Evolutionary conservation across 92 coral and sea anemone genomes (phyloP).

Genomic region (Scolanthus callimorphus): DNA sequence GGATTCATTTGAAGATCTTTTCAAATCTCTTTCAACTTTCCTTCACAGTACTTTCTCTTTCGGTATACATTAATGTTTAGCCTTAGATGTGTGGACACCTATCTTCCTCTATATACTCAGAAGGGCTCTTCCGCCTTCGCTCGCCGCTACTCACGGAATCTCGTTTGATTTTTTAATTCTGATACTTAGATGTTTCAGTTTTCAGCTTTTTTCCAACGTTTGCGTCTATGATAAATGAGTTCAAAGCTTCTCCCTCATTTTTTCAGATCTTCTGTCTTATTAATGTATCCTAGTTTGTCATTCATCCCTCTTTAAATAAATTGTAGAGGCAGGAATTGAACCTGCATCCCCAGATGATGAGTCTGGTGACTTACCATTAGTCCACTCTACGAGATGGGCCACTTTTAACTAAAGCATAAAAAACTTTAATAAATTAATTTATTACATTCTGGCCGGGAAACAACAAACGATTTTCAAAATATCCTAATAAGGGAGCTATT

Average conservation of each 20-base stretch:
- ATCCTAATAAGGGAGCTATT: constrained; percentile 65
- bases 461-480: constrained; percentile 55
- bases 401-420: constrained; percentile 27
- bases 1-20: constrained; percentile 71
- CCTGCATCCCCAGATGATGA: constrained; percentile 90
- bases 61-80: constrained; percentile 76
- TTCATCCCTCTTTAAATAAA: constrained; percentile 51
- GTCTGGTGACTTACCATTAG: constrained; percentile 80
- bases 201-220: constrained; percentile 58
- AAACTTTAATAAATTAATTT: constrained; percentile 16
- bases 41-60: constrained; percentile 82
- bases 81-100: constrained; percentile 78
- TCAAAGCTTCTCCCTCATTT: constrained; percentile 65
- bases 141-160: constrained; percentile 85
- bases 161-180: constrained; percentile 73
- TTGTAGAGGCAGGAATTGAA: constrained; percentile 92
- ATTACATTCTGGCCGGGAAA: constrained; percentile 14
- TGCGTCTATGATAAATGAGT: constrained; percentile 57
- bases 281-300: constrained; percentile 71
- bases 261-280: constrained; percentile 69
- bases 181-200: constrained; percentile 79
- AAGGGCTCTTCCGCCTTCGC: constrained; percentile 73
- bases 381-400: constrained; percentile 43
- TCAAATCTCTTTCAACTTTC: constrained; percentile 87
- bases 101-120: constrained; percentile 73